Evolutionary conservation across 2,113 vertebrate species (phyloP).

Genomic region (Zapornia atra): DNA sequence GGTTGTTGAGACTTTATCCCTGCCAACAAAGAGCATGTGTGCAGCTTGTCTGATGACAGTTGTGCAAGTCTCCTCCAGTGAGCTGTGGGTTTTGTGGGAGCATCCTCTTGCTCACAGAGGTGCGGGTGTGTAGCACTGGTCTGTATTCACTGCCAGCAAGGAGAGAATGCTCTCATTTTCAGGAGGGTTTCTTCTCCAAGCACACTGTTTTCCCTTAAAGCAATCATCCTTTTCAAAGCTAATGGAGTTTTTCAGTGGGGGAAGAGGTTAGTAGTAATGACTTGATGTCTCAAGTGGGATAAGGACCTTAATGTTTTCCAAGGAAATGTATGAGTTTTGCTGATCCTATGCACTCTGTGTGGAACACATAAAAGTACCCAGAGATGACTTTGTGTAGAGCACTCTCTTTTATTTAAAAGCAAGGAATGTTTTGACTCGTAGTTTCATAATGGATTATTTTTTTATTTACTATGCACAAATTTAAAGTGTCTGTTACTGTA

Average conservation of each 20-base stretch:
- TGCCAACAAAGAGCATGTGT: neutral
- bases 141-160: neutral
- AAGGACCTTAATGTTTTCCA: constrained; percentile 7
- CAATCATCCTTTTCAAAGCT: constrained; percentile 8
- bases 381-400: constrained; percentile 49
- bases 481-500: neutral
- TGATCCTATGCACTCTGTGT: constrained; percentile 21
- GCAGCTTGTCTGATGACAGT: neutral
- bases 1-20: neutral
- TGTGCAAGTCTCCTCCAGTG: neutral
- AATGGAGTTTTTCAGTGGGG: neutral
- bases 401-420: constrained; percentile 57
- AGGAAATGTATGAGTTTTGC: neutral
- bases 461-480: neutral
- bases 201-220: neutral
- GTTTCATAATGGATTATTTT: neutral
- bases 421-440: constrained; percentile 26
- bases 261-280: neutral
- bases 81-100: neutral
- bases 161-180: neutral
- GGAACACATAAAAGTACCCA: constrained; percentile 27
- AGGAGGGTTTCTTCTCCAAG: neutral
- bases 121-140: accelerated
- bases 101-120: neutral
- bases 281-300: constrained; percentile 26